These are phyloP conservation scores for Hemaris fuciformis DNA, from an alignment of 2,888 invertebrate species.

Conservation along the genomic window DNA sequence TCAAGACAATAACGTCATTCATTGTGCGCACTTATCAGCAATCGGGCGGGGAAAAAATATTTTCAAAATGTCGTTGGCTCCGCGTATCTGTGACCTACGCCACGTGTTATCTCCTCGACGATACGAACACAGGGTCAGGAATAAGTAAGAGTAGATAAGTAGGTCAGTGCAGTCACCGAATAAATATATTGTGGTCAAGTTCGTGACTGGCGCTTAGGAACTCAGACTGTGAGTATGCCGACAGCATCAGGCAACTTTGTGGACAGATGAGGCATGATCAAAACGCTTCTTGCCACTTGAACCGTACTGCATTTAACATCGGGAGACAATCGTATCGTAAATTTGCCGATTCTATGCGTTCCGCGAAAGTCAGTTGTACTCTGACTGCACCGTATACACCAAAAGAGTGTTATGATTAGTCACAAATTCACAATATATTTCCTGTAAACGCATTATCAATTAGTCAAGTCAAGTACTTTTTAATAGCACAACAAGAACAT, in stretches of 20 bases:
- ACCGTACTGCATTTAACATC: too few relatives aligned
- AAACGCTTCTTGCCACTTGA: too few relatives aligned
- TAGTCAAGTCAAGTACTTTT: slow-evolving; percentile 4
- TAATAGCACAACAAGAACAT: slow-evolving; percentile 10
- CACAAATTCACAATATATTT: background rate
- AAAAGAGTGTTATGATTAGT: background rate
- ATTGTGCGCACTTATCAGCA: slow-evolving; percentile 44
- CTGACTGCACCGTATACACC: background rate
- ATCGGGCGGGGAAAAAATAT: slow-evolving; percentile 57
- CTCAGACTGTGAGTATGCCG: too few relatives aligned
- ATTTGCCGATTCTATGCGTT: too few relatives aligned
- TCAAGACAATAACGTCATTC: slow-evolving; percentile 37
- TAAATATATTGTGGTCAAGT: slow-evolving; percentile 69
- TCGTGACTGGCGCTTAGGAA: slow-evolving; percentile 52
- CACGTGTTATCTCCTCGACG: slow-evolving; percentile 53
- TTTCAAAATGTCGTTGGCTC: slow-evolving; percentile 73
- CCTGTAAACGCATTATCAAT: background rate
- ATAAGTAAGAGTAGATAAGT: slow-evolving; percentile 61
- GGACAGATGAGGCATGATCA: too few relatives aligned
- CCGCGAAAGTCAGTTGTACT: background rate
- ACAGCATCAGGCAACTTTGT: too few relatives aligned
- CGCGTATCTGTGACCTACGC: slow-evolving; percentile 62
- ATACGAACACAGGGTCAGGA: slow-evolving; percentile 66
- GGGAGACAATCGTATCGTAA: too few relatives aligned
- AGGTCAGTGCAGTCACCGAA: slow-evolving; percentile 65